These are phyloP conservation scores for Mionectes macconnelli DNA, from an alignment of 2,113 vertebrate species.

Conservation along the genomic window DNA sequence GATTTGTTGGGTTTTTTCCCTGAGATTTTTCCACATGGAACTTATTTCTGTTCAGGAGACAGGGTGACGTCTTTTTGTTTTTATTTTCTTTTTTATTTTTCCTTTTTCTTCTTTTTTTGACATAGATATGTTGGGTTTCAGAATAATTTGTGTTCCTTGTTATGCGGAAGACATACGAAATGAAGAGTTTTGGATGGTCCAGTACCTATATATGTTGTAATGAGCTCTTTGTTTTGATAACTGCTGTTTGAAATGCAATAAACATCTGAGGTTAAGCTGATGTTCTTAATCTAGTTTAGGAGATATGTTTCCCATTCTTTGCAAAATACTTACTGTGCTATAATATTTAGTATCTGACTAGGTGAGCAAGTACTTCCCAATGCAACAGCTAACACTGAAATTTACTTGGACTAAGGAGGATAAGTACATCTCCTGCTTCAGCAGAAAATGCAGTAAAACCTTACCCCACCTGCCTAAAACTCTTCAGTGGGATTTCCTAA, in stretches of 20 bases:
- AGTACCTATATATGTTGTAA: constrained; percentile 11
- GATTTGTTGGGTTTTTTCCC: background rate
- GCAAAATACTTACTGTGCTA: background rate
- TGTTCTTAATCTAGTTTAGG: constrained; percentile 4
- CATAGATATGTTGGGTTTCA: background rate
- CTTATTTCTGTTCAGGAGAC: constrained; percentile 39
- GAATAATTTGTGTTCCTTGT: constrained; percentile 6
- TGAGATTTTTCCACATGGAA: constrained; percentile 48
- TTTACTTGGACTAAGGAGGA: background rate
- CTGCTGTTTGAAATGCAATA: constrained; percentile 9
- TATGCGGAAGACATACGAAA: background rate
- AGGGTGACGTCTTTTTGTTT: background rate
- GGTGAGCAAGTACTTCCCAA: background rate
- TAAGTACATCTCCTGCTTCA: background rate
- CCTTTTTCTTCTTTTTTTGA: background rate
- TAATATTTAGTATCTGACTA: background rate
- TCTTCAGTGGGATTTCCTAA: background rate
- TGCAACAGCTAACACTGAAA: background rate
- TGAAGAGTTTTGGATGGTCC: background rate
- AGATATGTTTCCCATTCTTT: background rate
- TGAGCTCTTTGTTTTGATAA: constrained; percentile 36
- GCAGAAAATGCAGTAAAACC: background rate
- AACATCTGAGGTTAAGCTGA: background rate
- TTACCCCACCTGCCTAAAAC: background rate
- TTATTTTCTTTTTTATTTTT: background rate